Percentiles rank a stretch among this genome's conserved stretches.
These are phyloP conservation scores for Nomia melanderi DNA, from an alignment of 1,140 invertebrate genomes.

Conservation along the genomic window DNA sequence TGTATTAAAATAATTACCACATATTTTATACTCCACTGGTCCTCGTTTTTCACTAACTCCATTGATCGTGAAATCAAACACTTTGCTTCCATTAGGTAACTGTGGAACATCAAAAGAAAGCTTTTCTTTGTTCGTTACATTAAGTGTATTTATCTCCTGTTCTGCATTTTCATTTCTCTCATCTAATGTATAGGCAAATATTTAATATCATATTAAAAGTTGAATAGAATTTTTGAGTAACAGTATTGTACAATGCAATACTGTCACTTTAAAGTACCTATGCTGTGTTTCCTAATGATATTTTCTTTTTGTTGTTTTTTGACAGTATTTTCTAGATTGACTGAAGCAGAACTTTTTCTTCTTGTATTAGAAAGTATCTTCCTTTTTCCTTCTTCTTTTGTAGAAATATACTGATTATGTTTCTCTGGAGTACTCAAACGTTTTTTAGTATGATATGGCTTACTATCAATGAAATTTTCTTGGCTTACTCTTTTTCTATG, in stretches of 20 bases:
- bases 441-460: neutral
- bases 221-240: neutral
- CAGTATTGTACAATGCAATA: too few species aligned
- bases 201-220: neutral
- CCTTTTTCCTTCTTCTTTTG: neutral
- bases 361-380: neutral
- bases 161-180: neutral
- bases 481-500: neutral
- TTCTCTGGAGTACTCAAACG: neutral
- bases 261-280: too few species aligned
- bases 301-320: neutral
- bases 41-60: conserved; percentile 36
- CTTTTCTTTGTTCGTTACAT: neutral
- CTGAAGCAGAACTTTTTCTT: neutral
- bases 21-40: conserved; percentile 53
- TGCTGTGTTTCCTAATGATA: neutral
- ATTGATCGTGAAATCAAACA: conserved; percentile 43
- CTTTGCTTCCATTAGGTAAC: conserved; percentile 14
- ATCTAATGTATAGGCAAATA: neutral
- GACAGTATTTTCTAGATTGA: neutral
- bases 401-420: neutral
- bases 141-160: neutral
- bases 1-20: conserved; percentile 35
- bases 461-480: neutral
- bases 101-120: neutral